Evolutionary conservation across 2,888 invertebrate species (phyloP).

Genomic region (Nemoura dubitans): DNA sequence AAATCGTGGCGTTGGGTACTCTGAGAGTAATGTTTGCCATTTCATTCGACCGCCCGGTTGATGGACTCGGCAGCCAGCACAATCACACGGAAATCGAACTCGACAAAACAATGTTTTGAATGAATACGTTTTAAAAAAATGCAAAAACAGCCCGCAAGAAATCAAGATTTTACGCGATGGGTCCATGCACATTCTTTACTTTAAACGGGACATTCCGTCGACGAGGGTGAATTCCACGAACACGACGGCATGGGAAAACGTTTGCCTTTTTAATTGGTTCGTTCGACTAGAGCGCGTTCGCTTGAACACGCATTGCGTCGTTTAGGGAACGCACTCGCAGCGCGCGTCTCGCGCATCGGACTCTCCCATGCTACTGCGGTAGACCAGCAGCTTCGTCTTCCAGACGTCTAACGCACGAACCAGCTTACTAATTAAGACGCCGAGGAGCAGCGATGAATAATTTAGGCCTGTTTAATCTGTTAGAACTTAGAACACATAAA

Average conservation of each 20-base stretch:
- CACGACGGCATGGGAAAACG: neutral
- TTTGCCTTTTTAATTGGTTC: neutral
- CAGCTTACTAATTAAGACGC: neutral
- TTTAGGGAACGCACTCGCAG: neutral
- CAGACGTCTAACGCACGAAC: neutral
- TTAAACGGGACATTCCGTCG: neutral
- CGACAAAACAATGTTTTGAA: no score
- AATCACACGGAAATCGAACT: neutral
- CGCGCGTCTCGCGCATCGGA: conserved; percentile 16
- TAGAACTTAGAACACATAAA: neutral
- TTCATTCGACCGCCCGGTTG: neutral
- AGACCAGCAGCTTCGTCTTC: neutral
- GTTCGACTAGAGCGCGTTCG: neutral
- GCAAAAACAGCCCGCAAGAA: no score
- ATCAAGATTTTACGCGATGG: neutral
- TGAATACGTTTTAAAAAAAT: no score
- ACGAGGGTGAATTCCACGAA: neutral
- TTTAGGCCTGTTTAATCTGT: neutral
- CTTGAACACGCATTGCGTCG: neutral
- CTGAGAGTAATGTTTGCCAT: neutral
- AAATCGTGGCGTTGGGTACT: neutral
- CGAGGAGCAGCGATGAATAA: neutral
- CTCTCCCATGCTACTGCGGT: neutral
- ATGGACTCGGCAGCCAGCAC: no score
- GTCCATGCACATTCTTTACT: neutral